Evolutionary conservation across 2,797 vertebrate genomes (phyloP), one percentile per base, ranked within the genome.

Genomic region (Serranus cabrilla): DNA sequence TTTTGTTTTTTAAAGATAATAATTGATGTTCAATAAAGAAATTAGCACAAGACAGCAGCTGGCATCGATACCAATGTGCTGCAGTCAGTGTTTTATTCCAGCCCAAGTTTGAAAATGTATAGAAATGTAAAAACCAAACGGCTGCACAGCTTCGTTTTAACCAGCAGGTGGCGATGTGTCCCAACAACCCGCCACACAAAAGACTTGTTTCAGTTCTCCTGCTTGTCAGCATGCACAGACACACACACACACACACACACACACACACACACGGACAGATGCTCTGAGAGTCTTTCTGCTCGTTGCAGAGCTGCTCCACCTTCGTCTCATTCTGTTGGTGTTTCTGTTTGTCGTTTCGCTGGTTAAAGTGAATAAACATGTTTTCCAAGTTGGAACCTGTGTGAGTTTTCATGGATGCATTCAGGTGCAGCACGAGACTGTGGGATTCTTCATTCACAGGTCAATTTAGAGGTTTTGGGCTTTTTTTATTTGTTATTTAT

Each of bases 81-180:
- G n/a, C n/a, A n/a, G n/a, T n/a, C n/a, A 3, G 27, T 31, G 3
- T 31, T 31, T 31, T 31, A 31, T 31, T 31, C 3, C 27, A 31
- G 27, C 27, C 6, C 1, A 14, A 6, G 42, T 13, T 14, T 43
- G 1, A 64, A 64, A 27, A 31, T 63, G 2, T 20, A 0, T 17
- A 3, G 37, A 54, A 54, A 51, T 14, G 1, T 62, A 18, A n/a
- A n/a, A n/a, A n/a, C n/a, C n/a, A 13, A 18, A 16, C 66, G 64
- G 71, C 74, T 89, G 92, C 54, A 85, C 14, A 46, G 62, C 71
- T 77, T 23, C 80, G 39, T 85, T 16, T 21, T 64, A 1, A 47
- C 89, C 94, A 93, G 86, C 79, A 90, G 91, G 71, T 60, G 93
- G 88, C 92, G 84, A 64, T 13, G 45, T 70, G 20, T 49, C 66